Evolutionary conservation across 2,113 vertebrate species (phyloP), one percentile per base, ranked within the genome.

Genomic region (Guaruba guarouba): DNA sequence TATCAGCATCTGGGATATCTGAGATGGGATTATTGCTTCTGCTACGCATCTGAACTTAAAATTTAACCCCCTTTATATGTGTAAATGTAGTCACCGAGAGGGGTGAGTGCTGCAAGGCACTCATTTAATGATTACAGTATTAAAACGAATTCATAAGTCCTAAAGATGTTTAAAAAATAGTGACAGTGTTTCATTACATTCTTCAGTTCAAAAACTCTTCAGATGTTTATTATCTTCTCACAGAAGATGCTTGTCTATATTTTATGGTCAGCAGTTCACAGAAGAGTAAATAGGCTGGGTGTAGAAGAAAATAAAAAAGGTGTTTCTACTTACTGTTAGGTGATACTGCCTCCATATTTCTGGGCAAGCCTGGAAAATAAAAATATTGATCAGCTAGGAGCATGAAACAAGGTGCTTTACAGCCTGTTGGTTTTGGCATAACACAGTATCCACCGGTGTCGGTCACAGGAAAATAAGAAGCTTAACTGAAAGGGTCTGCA

Each of bases 261-360:
- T 98, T 98, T 98, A 98, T 98, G 98, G 98, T 98, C 97, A 98
- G 97, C 97, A 98, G 98, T 97, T 98, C 98, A 98, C 97, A 98
- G 98, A 98, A 95, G 97, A 98, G 97, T 98, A 98, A 98, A 98
- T 98, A 98, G 98, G 96, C 67, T 97, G 97, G 97, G 97, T 98
- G 97, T 96, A 97, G 96, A 96, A 98, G 98, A 98, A 98, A 98
- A 98, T 98, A 98, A 97, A 97, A 97, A 98, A 98, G 95, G 98
- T 98, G 97, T 98, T 98, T 98, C 96, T 98, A 98, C 99, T 99
- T 98, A 99, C 99, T 74, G 99, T 99, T 98, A 99, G 98, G 98
- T 99, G 99, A 98, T 99, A 99, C 98, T 99, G 99, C 97, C 99
- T 99, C 99, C 99, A 99, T 98, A 99, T 98, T 98, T 99, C 99